phyloP scores from a whole-genome alignment of 2,797 vertebrate species.

The Lycodopsis pacificus region DNA sequence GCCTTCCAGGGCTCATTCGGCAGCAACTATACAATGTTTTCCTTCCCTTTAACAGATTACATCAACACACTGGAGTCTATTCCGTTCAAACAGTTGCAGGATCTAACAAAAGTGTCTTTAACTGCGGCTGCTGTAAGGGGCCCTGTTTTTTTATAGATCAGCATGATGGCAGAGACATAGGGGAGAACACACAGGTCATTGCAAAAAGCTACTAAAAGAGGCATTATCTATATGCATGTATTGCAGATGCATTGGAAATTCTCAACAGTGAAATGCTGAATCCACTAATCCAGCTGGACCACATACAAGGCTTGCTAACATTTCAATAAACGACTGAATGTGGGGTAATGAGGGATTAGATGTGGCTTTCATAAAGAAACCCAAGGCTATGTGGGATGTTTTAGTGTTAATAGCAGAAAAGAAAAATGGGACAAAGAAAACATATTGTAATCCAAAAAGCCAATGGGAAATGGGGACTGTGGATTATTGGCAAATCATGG shows the following conservation, averaged over 20 bases:
- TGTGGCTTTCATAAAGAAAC: slow-evolving; percentile 68
- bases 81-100: slow-evolving; percentile 58
- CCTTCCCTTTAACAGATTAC: slow-evolving; percentile 78
- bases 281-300: slow-evolving; percentile 57
- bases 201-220: slow-evolving; percentile 36
- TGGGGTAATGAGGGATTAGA: slow-evolving; percentile 80
- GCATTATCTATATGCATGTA: slow-evolving; percentile 24
- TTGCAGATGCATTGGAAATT: slow-evolving; percentile 35
- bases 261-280: slow-evolving; percentile 38
- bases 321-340: slow-evolving; percentile 67
- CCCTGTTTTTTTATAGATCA: slow-evolving; percentile 41
- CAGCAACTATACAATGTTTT: slow-evolving; percentile 75
- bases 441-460: slow-evolving; percentile 72
- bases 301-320: slow-evolving; percentile 62
- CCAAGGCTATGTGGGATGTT: slow-evolving; percentile 42
- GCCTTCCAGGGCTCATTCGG: slow-evolving; percentile 74
- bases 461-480: slow-evolving; percentile 56
- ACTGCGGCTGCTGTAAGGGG: slow-evolving; percentile 46
- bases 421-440: slow-evolving; percentile 76
- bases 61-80: slow-evolving; percentile 68
- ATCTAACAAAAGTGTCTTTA: slow-evolving; percentile 66
- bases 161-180: slow-evolving; percentile 36
- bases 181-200: slow-evolving; percentile 34
- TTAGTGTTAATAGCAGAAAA: slow-evolving; percentile 63
- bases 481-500: slow-evolving; percentile 84